Evolutionary conservation across 2,113 vertebrate species (phyloP).

Genomic region (Hyperopisus bebe): DNA sequence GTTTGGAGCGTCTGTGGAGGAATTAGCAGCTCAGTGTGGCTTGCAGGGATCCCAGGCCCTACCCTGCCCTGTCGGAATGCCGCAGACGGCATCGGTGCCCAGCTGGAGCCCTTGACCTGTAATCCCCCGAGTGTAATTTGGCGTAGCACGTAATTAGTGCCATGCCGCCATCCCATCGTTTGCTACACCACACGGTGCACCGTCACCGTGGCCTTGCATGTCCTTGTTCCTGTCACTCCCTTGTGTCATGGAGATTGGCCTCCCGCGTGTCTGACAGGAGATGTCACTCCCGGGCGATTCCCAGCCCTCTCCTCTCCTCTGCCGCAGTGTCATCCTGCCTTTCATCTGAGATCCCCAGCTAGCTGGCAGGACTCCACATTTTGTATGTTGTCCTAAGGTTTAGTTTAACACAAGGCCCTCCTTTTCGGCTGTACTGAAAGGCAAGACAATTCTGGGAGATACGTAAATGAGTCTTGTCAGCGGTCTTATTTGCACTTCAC

Average conservation of each 20-base stretch:
- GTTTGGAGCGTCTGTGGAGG: background rate
- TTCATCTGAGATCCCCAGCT: background rate
- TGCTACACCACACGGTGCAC: background rate
- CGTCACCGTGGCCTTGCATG: background rate
- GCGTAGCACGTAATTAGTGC: slow-evolving; percentile 28
- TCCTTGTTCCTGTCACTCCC: slow-evolving; percentile 7
- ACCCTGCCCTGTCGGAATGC: slow-evolving; percentile 14
- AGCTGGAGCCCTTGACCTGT: slow-evolving; percentile 32
- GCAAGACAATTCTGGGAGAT: background rate
- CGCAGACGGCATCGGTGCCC: slow-evolving; percentile 27
- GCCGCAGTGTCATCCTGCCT: background rate
- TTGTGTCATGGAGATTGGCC: background rate
- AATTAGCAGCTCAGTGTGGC: background rate
- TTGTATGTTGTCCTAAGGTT: background rate
- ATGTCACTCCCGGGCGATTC: background rate
- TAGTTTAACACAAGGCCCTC: background rate
- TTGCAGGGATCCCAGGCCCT: background rate
- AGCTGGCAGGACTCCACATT: background rate
- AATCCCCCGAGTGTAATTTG: slow-evolving; percentile 32
- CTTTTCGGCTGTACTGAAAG: background rate
- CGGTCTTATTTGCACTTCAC: background rate
- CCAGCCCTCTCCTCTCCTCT: background rate
- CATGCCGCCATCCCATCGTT: background rate
- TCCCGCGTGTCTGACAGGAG: background rate
- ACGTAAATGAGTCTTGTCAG: background rate